Evolutionary conservation across 2,888 invertebrate species (phyloP), one percentile per base, ranked within the genome.

Genomic region (Drosophila mulleri): DNA sequence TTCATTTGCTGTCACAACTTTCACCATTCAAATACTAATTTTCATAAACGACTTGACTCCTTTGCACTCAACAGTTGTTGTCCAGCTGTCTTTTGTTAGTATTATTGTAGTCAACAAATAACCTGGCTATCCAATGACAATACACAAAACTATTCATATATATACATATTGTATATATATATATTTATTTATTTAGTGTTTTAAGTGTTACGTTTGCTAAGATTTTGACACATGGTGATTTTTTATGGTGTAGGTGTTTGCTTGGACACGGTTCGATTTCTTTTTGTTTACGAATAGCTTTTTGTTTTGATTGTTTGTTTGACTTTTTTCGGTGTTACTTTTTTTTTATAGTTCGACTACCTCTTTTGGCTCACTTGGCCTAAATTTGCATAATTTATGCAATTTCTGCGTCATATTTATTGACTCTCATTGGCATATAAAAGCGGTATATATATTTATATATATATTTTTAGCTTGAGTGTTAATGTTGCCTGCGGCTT

Each of bases 351-450:
- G 80, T 67, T 68, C 60, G 67, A 71, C 76, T 80, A 71, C 82
- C 81, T 61, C 67, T 73, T 77, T 81, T 67, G 78, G 78, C 54
- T 78, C 75, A 62, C 68, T 78, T 80, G 75, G 78, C 78, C 82
- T 69, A 72, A 83, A 83, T 82, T 81, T 82, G 78, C 81, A 82
- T 82, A 83, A 83, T 83, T 83, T 83, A 83, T 80, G 81, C 83
- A 83, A 82, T 75, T 80, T 80, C 52, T 56, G 71, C 44, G 29
- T 35, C 68, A 64, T 58, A 67, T 72, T 77, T 76, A 72, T 76
- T 76, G 72, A 53, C 62, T 71, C 65, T 56, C 56, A 44, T 59
- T 63, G 56, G 20, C 39, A 41, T 41, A 63, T 58, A 72, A 58
- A 73, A 60, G 47, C 75, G 60, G 53, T 32, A 6, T 14, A 0